phyloP scores from a whole-genome alignment of 2,888 invertebrate genomes.

The Volucella inflata region DNA sequence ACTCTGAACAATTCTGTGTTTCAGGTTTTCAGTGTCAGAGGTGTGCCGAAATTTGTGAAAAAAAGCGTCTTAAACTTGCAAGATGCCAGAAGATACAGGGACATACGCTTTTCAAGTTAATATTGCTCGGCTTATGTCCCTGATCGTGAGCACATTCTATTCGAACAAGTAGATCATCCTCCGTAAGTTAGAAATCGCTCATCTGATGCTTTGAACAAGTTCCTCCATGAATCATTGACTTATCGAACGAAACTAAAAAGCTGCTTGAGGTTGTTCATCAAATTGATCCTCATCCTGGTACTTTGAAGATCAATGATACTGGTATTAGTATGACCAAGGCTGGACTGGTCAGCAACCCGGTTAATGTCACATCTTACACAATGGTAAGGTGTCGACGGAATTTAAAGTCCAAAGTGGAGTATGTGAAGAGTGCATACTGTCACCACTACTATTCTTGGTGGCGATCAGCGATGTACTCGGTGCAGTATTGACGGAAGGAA shows the following conservation, averaged over 20 bases:
- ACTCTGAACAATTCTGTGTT: too few relatives aligned
- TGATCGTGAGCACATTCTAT: constrained; percentile 99
- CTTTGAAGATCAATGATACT: constrained; percentile 95
- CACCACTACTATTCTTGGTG: too few relatives aligned
- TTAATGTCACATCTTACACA: too few relatives aligned
- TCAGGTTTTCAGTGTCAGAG: too few relatives aligned
- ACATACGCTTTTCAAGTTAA: constrained; percentile 99
- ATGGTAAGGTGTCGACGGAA: too few relatives aligned
- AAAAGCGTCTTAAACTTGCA: too few relatives aligned
- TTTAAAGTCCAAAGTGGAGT: too few relatives aligned
- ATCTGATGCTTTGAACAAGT: constrained; percentile 94
- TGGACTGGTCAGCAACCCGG: constrained; percentile 97
- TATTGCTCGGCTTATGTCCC: constrained; percentile 98
- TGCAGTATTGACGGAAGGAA: too few relatives aligned
- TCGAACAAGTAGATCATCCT: constrained; percentile 99
- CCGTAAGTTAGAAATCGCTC: constrained; percentile 98
- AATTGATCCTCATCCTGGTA: constrained; percentile 96
- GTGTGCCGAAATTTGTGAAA: too few relatives aligned
- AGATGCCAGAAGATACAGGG: constrained; percentile 94
- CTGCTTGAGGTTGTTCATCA: constrained; percentile 96
- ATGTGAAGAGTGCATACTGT: too few relatives aligned
- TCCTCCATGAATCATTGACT: constrained; percentile 96
- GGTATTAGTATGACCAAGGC: constrained; percentile 99
- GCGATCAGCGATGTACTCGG: too few relatives aligned
- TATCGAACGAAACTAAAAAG: constrained; percentile 95